phyloP scores from a whole-genome alignment of 92 coral and sea anemone species.

The Parazoanthus atlanticus region DNA sequence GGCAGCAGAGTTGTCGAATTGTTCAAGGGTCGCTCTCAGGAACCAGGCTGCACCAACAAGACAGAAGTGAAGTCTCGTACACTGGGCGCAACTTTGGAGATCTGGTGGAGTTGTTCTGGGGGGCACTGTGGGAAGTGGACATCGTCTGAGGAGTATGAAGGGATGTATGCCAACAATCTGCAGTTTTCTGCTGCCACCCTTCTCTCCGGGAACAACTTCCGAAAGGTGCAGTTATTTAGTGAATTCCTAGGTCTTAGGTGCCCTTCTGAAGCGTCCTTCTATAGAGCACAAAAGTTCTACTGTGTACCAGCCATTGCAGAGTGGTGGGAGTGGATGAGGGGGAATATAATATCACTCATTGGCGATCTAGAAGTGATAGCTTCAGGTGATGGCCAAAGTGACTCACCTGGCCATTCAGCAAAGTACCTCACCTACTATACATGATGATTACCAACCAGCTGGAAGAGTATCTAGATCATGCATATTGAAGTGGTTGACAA shows the following conservation, averaged over 20 bases:
- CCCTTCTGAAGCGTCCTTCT: constrained; percentile 6
- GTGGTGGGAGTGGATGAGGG: constrained; percentile 44
- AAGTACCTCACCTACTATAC: no score
- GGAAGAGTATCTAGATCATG: no score
- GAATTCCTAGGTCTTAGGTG: background rate
- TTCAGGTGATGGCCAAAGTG: no score
- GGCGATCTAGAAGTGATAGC: background rate
- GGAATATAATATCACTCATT: background rate
- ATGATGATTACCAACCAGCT: no score
- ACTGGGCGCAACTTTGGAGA: background rate
- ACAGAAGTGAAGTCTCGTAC: background rate
- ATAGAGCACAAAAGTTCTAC: constrained; percentile 26
- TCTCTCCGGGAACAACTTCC: constrained; percentile 20
- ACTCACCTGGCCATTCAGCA: no score
- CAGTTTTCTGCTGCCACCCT: constrained; percentile 29
- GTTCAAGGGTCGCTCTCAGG: background rate
- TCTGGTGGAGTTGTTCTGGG: background rate
- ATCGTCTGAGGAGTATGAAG: background rate
- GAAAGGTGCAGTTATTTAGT: background rate
- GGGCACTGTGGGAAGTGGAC: background rate
- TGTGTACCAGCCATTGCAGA: constrained; percentile 28
- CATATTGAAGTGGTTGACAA: no score
- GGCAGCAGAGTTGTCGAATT: background rate
- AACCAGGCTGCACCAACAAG: background rate
- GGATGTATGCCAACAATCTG: constrained; percentile 33